Conservation (phyloP, 1,140 invertebrate genomes). For the Bradynema listronoti region DNA sequence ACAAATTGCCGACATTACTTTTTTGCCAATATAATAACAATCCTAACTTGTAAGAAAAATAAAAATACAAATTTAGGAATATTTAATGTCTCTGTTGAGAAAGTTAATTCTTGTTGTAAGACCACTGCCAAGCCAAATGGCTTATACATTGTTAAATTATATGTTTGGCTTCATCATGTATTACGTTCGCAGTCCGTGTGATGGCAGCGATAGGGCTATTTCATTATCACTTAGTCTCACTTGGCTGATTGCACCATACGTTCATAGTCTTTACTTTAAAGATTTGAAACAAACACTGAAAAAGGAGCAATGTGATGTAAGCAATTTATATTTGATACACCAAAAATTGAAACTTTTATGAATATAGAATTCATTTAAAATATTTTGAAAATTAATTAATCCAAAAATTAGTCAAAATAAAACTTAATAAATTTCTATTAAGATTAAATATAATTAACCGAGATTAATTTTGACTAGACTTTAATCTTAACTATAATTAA, state of each 20-base stretch:
- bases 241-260: constrained; percentile 87
- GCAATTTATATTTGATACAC: too few relatives aligned
- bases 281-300: constrained; percentile 95
- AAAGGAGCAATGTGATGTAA: constrained; percentile 95
- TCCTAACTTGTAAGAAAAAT: too few relatives aligned
- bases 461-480: too few relatives aligned
- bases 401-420: too few relatives aligned
- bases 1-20: too few relatives aligned
- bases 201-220: constrained; percentile 83
- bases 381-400: too few relatives aligned
- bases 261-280: constrained; percentile 98
- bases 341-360: constrained; percentile 40
- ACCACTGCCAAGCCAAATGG: constrained; percentile 87
- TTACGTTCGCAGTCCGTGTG: constrained; percentile 72
- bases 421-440: too few relatives aligned
- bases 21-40: too few relatives aligned
- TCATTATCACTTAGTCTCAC: constrained; percentile 84
- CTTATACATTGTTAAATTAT: constrained; percentile 96
- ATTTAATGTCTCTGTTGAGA: constrained; percentile 83
- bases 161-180: constrained; percentile 98
- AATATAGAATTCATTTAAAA: neutral
- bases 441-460: too few relatives aligned
- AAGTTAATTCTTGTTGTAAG: constrained; percentile 87
- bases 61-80: constrained; percentile 66
- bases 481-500: too few relatives aligned